A percentile compares a stretch with the other conserved stretches of the same genome.
Evolutionary conservation across 2,113 vertebrate genomes (phyloP).

Genomic region (Labeo rohita): DNA sequence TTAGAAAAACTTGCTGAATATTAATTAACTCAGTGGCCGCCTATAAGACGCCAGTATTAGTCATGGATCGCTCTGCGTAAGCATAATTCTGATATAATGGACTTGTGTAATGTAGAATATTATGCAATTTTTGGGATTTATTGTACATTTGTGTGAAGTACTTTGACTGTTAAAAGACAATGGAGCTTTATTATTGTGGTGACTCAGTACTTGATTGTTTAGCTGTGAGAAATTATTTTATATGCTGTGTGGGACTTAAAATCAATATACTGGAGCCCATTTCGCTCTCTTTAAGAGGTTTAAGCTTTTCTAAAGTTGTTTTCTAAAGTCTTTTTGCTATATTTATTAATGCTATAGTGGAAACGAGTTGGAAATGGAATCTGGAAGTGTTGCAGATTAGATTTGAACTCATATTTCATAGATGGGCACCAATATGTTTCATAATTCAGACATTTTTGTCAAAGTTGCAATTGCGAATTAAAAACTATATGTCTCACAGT

Average conservation of each 20-base stretch:
- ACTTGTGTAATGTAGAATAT: not conserved
- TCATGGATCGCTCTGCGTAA: not conserved
- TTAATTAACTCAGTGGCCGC: not conserved
- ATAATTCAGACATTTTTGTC: too few species aligned
- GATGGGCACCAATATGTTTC: not conserved
- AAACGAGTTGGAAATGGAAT: not conserved
- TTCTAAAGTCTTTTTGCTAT: not conserved
- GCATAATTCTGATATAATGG: constrained; percentile 16
- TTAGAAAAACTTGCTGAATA: constrained; percentile 16
- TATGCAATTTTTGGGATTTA: not conserved
- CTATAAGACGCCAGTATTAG: not conserved
- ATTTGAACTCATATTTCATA: not conserved
- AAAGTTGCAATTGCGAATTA: too few species aligned
- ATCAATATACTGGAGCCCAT: not conserved
- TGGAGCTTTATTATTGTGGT: not conserved
- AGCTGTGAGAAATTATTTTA: not conserved
- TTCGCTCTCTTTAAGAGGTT: not conserved
- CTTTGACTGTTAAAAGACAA: not conserved
- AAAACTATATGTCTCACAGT: too few species aligned
- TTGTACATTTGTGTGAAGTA: not conserved
- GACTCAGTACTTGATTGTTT: constrained; percentile 22
- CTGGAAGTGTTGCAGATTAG: not conserved
- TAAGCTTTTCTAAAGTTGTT: not conserved
- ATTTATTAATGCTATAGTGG: not conserved
- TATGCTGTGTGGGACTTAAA: not conserved